Evolutionary conservation across 2,113 vertebrate species (phyloP).

Genomic region (Dicaeum eximium): DNA sequence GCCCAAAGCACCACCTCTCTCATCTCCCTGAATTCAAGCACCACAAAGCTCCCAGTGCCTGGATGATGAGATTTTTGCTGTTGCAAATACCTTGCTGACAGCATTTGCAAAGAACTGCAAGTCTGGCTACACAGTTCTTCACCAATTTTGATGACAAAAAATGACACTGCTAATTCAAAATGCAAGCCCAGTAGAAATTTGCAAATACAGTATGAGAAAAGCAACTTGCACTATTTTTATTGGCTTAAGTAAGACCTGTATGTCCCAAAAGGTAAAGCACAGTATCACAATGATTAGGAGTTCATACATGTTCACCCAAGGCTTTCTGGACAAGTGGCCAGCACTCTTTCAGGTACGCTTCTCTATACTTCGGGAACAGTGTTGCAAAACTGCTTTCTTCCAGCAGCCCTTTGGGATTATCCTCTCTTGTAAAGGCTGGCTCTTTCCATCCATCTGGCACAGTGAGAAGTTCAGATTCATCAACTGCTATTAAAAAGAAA

Average conservation of each 20-base stretch:
- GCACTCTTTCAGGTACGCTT: slow-evolving; percentile 92
- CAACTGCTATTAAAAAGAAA: not conserved
- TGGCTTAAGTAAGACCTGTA: not conserved
- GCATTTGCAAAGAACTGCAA: not conserved
- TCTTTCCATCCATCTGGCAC: slow-evolving; percentile 97
- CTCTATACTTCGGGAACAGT: slow-evolving; percentile 94
- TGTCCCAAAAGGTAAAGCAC: not conserved
- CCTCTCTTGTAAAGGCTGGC: slow-evolving; percentile 80
- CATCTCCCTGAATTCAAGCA: not conserved
- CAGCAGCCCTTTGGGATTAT: slow-evolving; percentile 90
- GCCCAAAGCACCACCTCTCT: not conserved
- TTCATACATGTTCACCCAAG: slow-evolving; percentile 83
- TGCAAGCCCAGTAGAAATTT: not conserved
- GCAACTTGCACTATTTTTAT: not conserved
- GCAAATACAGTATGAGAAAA: not conserved
- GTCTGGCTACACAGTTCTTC: not conserved
- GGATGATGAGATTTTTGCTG: not conserved
- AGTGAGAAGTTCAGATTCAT: slow-evolving; percentile 85
- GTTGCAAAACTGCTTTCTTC: slow-evolving; percentile 98
- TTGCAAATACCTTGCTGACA: not conserved
- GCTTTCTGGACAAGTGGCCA: slow-evolving; percentile 94
- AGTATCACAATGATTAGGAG: not conserved
- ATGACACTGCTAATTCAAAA: not conserved
- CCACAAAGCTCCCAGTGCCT: not conserved
- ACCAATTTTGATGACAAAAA: not conserved